phyloP scores from a whole-genome alignment of 2,113 vertebrate species.

The Pyrgilauda ruficollis region DNA sequence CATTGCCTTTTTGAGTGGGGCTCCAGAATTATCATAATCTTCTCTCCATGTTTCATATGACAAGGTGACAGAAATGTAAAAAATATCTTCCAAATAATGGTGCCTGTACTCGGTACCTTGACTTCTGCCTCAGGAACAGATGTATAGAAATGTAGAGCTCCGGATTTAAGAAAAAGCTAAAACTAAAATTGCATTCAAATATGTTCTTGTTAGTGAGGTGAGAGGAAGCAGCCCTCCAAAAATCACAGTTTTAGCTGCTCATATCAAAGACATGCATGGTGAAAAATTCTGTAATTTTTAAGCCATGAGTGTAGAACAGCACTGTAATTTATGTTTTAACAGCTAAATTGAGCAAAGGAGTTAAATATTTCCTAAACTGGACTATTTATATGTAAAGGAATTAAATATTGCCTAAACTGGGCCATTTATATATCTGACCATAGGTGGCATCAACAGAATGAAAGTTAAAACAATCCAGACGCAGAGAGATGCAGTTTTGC shows the following conservation, averaged over 20 bases:
- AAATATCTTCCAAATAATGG: background rate
- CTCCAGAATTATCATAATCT: background rate
- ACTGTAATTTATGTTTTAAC: background rate
- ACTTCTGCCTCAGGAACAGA: background rate
- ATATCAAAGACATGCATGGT: background rate
- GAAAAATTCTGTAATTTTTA: background rate
- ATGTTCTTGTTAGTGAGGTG: background rate
- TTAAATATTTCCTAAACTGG: background rate
- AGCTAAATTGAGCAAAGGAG: background rate
- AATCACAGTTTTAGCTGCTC: background rate
- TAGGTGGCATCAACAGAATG: background rate
- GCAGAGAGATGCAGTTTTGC: background rate
- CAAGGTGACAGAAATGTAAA: background rate
- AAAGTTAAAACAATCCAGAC: background rate
- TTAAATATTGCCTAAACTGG: background rate
- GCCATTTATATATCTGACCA: background rate
- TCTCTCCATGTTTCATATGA: background rate
- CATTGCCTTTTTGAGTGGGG: rapidly evolving
- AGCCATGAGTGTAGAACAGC: background rate
- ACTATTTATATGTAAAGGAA: background rate
- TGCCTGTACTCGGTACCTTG: background rate
- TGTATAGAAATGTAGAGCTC: background rate
- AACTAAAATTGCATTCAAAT: background rate
- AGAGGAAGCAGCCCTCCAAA: background rate
- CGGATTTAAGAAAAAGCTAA: background rate